phyloP scores from a whole-genome alignment of 2,113 vertebrate species.

The Dendropsophus ebraccatus region DNA sequence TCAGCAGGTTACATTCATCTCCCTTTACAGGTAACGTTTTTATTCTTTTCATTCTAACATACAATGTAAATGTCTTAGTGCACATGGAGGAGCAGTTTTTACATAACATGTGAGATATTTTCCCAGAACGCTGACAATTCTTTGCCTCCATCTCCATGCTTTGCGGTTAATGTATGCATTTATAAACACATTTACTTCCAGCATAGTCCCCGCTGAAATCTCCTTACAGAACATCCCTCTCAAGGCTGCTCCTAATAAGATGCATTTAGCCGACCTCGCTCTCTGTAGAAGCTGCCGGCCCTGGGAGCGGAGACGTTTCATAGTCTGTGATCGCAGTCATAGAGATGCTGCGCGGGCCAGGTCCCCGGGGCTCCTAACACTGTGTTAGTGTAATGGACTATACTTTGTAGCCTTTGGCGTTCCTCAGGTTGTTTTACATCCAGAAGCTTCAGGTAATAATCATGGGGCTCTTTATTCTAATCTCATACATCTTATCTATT shows the following conservation, averaged over 20 bases:
- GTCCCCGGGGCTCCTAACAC: not conserved
- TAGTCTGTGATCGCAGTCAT: not conserved
- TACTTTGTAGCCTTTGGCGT: slow-evolving; percentile 9
- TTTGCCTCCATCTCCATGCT: no score
- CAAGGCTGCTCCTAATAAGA: not conserved
- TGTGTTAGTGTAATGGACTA: not conserved
- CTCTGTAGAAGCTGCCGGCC: not conserved
- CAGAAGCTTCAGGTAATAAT: not conserved
- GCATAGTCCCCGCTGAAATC: not conserved
- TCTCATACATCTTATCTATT: not conserved
- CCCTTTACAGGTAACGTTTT: no score
- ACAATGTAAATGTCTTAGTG: no score
- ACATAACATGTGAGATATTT: no score
- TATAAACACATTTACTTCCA: no score
- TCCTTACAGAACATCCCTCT: not conserved
- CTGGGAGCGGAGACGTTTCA: not conserved
- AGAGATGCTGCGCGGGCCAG: not conserved
- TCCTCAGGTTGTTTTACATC: not conserved
- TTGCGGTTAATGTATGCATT: no score
- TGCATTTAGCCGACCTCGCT: not conserved
- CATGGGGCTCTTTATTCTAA: not conserved
- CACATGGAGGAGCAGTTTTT: no score
- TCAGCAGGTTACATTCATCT: no score
- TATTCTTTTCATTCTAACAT: no score
- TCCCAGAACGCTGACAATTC: no score